A percentile compares a stretch with the other conserved stretches of the same genome.
These are phyloP conservation scores for Menidia menidia DNA, from an alignment of 2,797 vertebrate species.

Conservation along the genomic window DNA sequence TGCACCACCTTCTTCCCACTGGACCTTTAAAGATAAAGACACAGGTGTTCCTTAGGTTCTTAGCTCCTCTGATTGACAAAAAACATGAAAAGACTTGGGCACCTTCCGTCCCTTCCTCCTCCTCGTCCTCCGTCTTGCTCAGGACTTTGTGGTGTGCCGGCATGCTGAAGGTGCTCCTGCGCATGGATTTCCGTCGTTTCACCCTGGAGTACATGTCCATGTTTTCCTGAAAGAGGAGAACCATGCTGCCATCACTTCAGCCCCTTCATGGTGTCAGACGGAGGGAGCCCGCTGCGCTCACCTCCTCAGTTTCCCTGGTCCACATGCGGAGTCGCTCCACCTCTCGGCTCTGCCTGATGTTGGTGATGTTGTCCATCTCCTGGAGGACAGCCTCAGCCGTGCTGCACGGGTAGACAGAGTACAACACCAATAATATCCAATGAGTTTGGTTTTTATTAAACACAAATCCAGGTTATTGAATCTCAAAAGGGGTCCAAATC, in stretches of 20 bases:
- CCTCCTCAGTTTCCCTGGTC: slow-evolving; percentile 95
- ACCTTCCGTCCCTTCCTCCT: slow-evolving; percentile 90
- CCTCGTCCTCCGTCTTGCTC: slow-evolving; percentile 87
- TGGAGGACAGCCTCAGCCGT: slow-evolving; percentile 98
- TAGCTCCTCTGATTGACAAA: slow-evolving; percentile 16
- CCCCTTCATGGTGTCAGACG: neutral
- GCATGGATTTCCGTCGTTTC: slow-evolving; percentile 95
- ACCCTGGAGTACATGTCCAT: slow-evolving; percentile 99
- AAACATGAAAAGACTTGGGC: slow-evolving; percentile 13
- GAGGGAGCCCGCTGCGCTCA: slow-evolving; percentile 72
- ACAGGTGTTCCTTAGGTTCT: slow-evolving; percentile 1
- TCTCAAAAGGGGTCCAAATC: neutral
- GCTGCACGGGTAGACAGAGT: slow-evolving; percentile 69
- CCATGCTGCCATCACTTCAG: neutral
- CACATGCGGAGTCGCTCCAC: slow-evolving; percentile 98
- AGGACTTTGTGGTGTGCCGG: slow-evolving; percentile 95
- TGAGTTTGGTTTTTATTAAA: neutral
- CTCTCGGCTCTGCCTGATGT: slow-evolving; percentile 93
- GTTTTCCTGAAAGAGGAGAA: slow-evolving; percentile 88
- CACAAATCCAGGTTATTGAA: neutral
- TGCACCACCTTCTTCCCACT: neutral
- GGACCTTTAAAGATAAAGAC: slow-evolving; percentile 1
- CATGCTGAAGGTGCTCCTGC: slow-evolving; percentile 93
- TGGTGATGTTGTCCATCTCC: slow-evolving; percentile 99
- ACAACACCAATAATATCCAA: no score